These are phyloP conservation scores for Gisinianus flammeolus DNA, from an alignment of 2,888 invertebrate genomes.

Conservation along the genomic window DNA sequence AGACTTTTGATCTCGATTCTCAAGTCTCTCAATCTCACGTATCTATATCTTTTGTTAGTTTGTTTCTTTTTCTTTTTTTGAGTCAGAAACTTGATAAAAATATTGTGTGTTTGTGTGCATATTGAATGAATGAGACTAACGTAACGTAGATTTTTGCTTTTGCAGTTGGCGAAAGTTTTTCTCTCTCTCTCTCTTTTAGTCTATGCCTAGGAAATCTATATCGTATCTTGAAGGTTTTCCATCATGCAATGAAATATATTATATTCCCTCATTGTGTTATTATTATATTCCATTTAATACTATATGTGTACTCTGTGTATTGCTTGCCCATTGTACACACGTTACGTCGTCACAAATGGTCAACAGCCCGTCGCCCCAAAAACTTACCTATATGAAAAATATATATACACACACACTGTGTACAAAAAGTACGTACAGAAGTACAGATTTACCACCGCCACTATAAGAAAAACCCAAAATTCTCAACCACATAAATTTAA, in stretches of 20 bases:
- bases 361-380: conserved; percentile 33
- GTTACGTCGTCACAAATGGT: conserved; percentile 28
- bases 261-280: not conserved
- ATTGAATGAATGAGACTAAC: not conserved
- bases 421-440: no score
- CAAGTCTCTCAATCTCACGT: not conserved
- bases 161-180: not conserved
- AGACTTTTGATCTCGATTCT: no score
- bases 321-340: not conserved
- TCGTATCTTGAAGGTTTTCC: not conserved
- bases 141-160: not conserved
- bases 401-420: not conserved
- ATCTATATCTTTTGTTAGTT: not conserved
- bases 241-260: not conserved
- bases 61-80: not conserved
- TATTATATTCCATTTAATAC: no score
- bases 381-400: not conserved
- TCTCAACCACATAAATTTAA: not conserved
- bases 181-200: not conserved
- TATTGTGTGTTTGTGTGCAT: not conserved
- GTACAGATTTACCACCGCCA: not conserved
- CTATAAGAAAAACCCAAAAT: not conserved
- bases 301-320: not conserved
- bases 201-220: not conserved
- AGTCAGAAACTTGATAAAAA: not conserved